These are phyloP conservation scores for Melanostoma scalare DNA, from an alignment of 2,888 invertebrate genomes.

Conservation along the genomic window DNA sequence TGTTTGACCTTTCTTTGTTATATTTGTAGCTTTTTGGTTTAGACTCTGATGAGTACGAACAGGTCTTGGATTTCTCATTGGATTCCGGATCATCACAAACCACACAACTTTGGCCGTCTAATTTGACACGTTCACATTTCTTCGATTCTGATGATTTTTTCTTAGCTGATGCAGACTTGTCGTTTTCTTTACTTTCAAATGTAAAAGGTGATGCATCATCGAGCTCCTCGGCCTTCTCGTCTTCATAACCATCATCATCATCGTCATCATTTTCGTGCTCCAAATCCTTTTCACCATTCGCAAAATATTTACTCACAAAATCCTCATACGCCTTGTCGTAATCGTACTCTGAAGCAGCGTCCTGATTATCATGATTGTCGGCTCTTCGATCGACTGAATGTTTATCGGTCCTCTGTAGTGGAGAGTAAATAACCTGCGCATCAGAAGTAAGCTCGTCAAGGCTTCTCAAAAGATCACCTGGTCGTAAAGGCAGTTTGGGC, in stretches of 20 bases:
- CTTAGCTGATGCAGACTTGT: slow-evolving; percentile 49
- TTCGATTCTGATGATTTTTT: slow-evolving; percentile 51
- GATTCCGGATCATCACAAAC: slow-evolving; percentile 89
- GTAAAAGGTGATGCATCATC: slow-evolving; percentile 53
- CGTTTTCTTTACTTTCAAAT: slow-evolving; percentile 32
- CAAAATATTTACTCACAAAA: slow-evolving; percentile 79
- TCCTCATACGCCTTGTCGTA: slow-evolving; percentile 79
- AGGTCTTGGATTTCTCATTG: slow-evolving; percentile 90
- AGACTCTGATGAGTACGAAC: slow-evolving; percentile 89
- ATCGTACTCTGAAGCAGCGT: slow-evolving; percentile 74
- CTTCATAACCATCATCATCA: slow-evolving; percentile 54
- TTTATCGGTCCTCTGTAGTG: slow-evolving; percentile 10
- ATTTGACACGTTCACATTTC: slow-evolving; percentile 85
- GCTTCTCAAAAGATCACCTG: slow-evolving; percentile 65
- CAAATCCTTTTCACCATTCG: slow-evolving; percentile 83
- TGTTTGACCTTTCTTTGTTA: slow-evolving; percentile 83
- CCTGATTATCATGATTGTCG: slow-evolving; percentile 60
- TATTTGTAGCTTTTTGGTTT: slow-evolving; percentile 88
- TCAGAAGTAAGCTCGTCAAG: slow-evolving; percentile 65
- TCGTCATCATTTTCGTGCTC: slow-evolving; percentile 44
- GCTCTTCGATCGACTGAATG: slow-evolving; percentile 48
- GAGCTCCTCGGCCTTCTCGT: slow-evolving; percentile 54
- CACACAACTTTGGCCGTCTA: slow-evolving; percentile 85
- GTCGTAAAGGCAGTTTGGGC: slow-evolving; percentile 44
- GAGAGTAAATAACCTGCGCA: slow-evolving; percentile 46